A percentile compares a stretch with the other conserved stretches of the same genome.
Conservation (phyloP, 2,797 vertebrate species). For the Lagorchestes hirsutus region DNA sequence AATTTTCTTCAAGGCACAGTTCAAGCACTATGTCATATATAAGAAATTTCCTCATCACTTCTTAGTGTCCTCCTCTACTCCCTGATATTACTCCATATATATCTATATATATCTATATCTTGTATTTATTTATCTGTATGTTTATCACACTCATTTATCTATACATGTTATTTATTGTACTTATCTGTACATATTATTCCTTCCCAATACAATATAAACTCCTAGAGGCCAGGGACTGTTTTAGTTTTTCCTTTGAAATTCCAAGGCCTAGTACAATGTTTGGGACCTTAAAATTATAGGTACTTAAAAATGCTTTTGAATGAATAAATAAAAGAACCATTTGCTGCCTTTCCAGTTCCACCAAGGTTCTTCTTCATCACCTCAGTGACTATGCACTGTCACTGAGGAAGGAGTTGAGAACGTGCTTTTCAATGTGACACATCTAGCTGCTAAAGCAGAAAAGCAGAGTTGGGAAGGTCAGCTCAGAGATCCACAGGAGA, state of each 20-base stretch:
- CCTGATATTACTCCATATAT: neutral
- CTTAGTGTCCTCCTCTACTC: neutral
- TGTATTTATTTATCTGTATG: neutral
- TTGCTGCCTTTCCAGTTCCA: neutral
- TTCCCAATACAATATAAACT: neutral
- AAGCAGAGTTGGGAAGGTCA: neutral
- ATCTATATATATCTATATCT: neutral
- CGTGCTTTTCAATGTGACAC: neutral
- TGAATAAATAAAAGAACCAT: neutral
- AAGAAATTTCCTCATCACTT: neutral
- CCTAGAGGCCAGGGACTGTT: neutral
- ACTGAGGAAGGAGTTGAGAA: neutral
- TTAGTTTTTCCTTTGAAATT: neutral
- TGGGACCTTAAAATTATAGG: neutral
- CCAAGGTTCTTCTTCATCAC: neutral
- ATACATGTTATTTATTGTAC: neutral
- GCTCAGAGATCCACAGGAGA: neutral
- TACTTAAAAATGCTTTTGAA: neutral
- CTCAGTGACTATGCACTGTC: neutral
- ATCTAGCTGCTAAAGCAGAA: neutral
- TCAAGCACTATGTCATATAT: neutral
- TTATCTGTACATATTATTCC: neutral
- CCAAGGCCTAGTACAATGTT: neutral
- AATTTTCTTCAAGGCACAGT: neutral
- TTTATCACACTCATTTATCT: no score